Evolutionary conservation across 1,140 invertebrate species (phyloP), one percentile per base, ranked within the genome.

Genomic region (Drosophila bipectinata): DNA sequence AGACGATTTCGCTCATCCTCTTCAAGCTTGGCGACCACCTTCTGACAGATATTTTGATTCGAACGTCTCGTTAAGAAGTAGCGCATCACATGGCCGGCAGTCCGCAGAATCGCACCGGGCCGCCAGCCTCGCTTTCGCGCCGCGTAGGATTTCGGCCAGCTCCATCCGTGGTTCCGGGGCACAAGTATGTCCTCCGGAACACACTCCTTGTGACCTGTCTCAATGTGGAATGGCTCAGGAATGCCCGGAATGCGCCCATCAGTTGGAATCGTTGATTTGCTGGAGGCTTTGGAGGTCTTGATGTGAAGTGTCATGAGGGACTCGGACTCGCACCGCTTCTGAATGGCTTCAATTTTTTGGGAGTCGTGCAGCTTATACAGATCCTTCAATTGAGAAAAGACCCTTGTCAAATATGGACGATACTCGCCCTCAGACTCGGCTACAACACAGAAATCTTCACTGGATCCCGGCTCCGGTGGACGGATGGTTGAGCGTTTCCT

Each of bases 351-450:
- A 0, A 26, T 12, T 39, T 73, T 55, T n/a, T 58, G 72, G 4
- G 53, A 14, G 1, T 79, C 78, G 12, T 82, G 77, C 4, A 89
- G 28, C 0, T 57, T 48, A 18, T 91, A 91, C 0, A 91, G 44
- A 62, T 74, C 54, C 9, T 72, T 63, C 1, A 91, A 34, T 10
- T 91, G 87, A 0, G 74, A 85, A n/a, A 91, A 85, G 5, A 91
- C 90, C 0, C 72, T 61, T 0, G 69, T 51, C 24, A 91, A 52
- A 53, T 78, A 75, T 2, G 90, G 85, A 0, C 79, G 72, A 62
- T 79, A 77, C 1, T 88, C 58, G 3, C 45, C 12, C 1, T 30
- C 32, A 6, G 67, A 54, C 0, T 51, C 32, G 0, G 74, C 21
- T 8, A 66, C 24, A 6, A 88, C 14, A 30, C 59, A 58, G 28